phyloP scores from a whole-genome alignment of 1,140 invertebrate species.

The Drosophila insularis region DNA sequence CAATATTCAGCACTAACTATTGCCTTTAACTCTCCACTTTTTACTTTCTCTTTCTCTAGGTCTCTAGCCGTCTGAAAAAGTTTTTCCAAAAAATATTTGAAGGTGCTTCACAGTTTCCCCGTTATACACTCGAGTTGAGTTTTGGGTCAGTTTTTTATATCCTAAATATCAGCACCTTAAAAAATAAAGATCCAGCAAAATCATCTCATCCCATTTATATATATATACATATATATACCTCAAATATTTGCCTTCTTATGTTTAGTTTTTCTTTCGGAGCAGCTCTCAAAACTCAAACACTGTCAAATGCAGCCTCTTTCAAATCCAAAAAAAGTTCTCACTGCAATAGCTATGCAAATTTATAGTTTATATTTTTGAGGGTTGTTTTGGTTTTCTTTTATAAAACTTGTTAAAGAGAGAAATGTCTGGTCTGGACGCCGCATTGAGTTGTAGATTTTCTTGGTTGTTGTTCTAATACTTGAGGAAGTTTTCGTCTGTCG shows the following conservation, averaged over 20 bases:
- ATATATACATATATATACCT: not conserved
- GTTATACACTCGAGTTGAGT: slow-evolving; percentile 15
- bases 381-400: slow-evolving; percentile 12
- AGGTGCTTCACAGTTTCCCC: slow-evolving; percentile 44
- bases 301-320: slow-evolving; percentile 38
- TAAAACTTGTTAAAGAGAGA: slow-evolving; percentile 30
- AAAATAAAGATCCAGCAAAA: slow-evolving; percentile 21
- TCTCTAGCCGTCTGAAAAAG: slow-evolving; percentile 32
- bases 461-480: slow-evolving; percentile 25
- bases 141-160: slow-evolving; percentile 24
- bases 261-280: not conserved
- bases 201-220: slow-evolving; percentile 2
- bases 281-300: slow-evolving; percentile 37
- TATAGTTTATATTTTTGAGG: slow-evolving; percentile 12
- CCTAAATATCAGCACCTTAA: slow-evolving; percentile 33
- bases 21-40: slow-evolving; percentile 5
- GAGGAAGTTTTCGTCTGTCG: slow-evolving; percentile 28
- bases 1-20: slow-evolving; percentile 9
- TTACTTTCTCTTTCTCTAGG: slow-evolving; percentile 11
- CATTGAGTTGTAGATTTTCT: slow-evolving; percentile 63
- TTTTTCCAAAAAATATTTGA: slow-evolving; percentile 15
- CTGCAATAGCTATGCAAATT: slow-evolving; percentile 40
- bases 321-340: slow-evolving; percentile 21
- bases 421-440: slow-evolving; percentile 32
- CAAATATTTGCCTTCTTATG: slow-evolving; percentile 2